A percentile compares a stretch with the other conserved stretches of the same genome.
These are phyloP conservation scores for Triplophysa yarkandensis DNA, from an alignment of 2,797 vertebrate species.

Conservation along the genomic window DNA sequence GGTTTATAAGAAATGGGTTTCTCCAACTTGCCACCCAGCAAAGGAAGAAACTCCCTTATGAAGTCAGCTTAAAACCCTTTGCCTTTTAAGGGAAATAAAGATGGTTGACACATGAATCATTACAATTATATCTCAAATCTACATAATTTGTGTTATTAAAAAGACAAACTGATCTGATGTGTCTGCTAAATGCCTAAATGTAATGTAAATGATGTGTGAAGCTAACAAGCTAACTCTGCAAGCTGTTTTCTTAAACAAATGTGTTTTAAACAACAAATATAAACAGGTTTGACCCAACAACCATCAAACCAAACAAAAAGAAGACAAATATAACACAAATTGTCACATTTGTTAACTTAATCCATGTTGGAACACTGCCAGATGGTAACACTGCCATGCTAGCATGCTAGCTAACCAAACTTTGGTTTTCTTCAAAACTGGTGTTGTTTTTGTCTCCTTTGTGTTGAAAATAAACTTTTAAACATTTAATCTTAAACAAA, in stretches of 20 bases:
- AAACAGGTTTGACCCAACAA: background rate
- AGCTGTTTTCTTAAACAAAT: background rate
- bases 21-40: background rate
- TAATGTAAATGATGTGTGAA: too few relatives aligned
- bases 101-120: background rate
- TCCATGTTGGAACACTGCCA: conserved; percentile 33
- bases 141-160: background rate
- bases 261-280: too few relatives aligned
- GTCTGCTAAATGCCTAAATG: background rate
- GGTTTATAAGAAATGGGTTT: conserved; percentile 2
- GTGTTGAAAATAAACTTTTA: too few relatives aligned
- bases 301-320: background rate
- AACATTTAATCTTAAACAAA: too few relatives aligned
- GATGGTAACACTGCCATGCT: conserved; percentile 28
- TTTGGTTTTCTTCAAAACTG: background rate
- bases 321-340: background rate
- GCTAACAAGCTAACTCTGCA: conserved; percentile 25
- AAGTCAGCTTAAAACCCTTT: background rate
- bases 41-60: background rate
- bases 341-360: conserved; percentile 11
- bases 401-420: conserved; percentile 28
- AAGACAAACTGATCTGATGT: conserved; percentile 23
- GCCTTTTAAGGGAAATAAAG: background rate
- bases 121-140: background rate
- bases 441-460: conserved; percentile 23